Evolutionary conservation across 2,888 invertebrate genomes (phyloP), one percentile per base, ranked within the genome.

Genomic region (Nezara viridula): DNA sequence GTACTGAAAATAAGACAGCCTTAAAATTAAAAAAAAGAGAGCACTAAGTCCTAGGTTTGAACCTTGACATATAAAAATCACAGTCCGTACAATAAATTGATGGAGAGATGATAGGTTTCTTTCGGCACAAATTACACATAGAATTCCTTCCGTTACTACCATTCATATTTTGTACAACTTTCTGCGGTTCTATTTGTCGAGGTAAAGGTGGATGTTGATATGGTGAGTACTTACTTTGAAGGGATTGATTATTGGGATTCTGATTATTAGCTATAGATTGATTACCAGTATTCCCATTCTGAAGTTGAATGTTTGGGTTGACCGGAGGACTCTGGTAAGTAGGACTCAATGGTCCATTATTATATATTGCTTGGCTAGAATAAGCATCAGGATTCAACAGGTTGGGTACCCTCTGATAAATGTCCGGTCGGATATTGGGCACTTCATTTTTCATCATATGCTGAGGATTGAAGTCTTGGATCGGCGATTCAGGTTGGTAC

Each of bases 41-140:
- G 47, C 77, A 85, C 90, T 90, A 91, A 37, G 90, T 90, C 90
- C 94, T 94, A 81, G 96, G 96, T 92, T 96, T 95, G 93, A 96
- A 96, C 92, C 96, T 94, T 90, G 97, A 97, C 96, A 98, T 96
- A 92, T 98, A 98, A 93, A 96, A 98, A 92, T 98, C 97, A 93
- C 98, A 98, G 93, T 98, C 98, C 87, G 96, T 94, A 93, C 98
- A 98, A 92, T 98, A 98, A 91, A 96, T 94, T 55, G 96, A 95
- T 24, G 97, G 96, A 27, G 96, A 95, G 86, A 94, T 95, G 32
- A 97, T 96, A 90, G 95, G 95, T 92, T 97, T 97, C 92, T 98
- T 98, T 90, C 97, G 95, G 93, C 98, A 98, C 91, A 98, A 94
- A 93, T 97, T 96, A 93, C 98, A 98, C 90, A 96, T 95, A 19